A percentile compares a stretch with the other conserved stretches of the same genome.
These are phyloP conservation scores for Drosophila paracracens DNA, from an alignment of 2,888 invertebrate species.

Conservation along the genomic window DNA sequence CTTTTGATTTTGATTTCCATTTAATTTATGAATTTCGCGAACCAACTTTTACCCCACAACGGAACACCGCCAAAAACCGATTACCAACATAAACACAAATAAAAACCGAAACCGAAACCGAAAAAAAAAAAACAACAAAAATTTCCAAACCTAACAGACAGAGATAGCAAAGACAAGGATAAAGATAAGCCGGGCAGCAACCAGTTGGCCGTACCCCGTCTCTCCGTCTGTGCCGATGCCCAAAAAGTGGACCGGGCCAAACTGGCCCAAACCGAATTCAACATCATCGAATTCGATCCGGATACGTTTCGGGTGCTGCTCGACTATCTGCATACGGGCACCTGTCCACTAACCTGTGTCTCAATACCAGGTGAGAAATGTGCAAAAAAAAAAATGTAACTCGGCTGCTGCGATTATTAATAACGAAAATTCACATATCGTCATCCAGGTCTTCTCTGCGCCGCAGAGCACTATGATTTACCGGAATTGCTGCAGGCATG, in stretches of 20 bases:
- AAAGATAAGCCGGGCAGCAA: slow-evolving; percentile 90
- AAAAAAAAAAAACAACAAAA: slow-evolving; percentile 7
- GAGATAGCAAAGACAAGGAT: slow-evolving; percentile 92
- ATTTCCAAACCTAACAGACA: slow-evolving; percentile 86
- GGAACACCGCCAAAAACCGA: slow-evolving; percentile 7
- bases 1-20: slow-evolving; percentile 30
- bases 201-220: slow-evolving; percentile 92
- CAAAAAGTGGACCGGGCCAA: slow-evolving; percentile 97
- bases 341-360: slow-evolving; percentile 95
- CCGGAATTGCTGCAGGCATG: slow-evolving; percentile 96
- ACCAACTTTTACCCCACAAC: slow-evolving; percentile 12
- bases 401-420: not conserved
- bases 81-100: slow-evolving; percentile 10
- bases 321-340: slow-evolving; percentile 96
- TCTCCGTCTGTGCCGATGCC: slow-evolving; percentile 96
- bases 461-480: slow-evolving; percentile 97
- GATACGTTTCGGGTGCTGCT: slow-evolving; percentile 95
- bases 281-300: slow-evolving; percentile 97
- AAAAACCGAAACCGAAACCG: slow-evolving; percentile 25
- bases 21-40: slow-evolving; percentile 30
- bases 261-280: slow-evolving; percentile 97
- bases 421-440: not conserved
- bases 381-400: not conserved
- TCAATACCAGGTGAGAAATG: slow-evolving; percentile 91
- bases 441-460: slow-evolving; percentile 90